A percentile compares a stretch with the other conserved stretches of the same genome.
Evolutionary conservation across 2,888 invertebrate genomes (phyloP).

Genomic region (Aphelenchoides bicaudatus): DNA sequence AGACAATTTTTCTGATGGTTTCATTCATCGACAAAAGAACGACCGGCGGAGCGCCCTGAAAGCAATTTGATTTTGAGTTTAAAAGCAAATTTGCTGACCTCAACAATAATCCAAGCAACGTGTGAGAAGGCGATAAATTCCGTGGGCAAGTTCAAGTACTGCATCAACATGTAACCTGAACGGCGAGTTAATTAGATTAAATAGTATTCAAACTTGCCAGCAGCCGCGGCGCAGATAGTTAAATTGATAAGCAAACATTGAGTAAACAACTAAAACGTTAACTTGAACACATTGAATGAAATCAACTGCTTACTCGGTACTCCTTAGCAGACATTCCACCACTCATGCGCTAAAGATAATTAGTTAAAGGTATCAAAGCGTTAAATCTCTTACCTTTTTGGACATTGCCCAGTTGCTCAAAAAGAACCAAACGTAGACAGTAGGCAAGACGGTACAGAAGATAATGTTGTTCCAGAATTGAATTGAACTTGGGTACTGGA

Average conservation of each 20-base stretch:
- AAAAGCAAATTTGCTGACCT: too few relatives aligned
- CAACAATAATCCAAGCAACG: slow-evolving; percentile 10
- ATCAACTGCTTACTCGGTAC: too few relatives aligned
- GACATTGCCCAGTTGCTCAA: slow-evolving; percentile 1
- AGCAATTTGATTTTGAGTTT: too few relatives aligned
- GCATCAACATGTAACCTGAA: slow-evolving; percentile 9
- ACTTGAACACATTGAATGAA: too few relatives aligned
- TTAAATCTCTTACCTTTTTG: too few relatives aligned
- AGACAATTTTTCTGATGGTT: slow-evolving; percentile 5
- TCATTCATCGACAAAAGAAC: slow-evolving; percentile 6
- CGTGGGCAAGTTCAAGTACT: slow-evolving; percentile 1
- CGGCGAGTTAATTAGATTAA: too few relatives aligned
- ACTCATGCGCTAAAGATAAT: too few relatives aligned
- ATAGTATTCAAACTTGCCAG: too few relatives aligned
- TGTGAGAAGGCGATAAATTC: slow-evolving; percentile 9
- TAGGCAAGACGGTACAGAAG: slow-evolving; percentile 11
- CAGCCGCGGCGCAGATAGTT: slow-evolving; percentile 4
- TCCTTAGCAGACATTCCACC: slow-evolving; percentile 8
- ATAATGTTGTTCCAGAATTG: slow-evolving; percentile 14
- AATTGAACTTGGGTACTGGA: slow-evolving; percentile 7
- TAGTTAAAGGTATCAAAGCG: too few relatives aligned
- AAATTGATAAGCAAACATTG: slow-evolving; percentile 13
- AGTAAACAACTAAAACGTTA: slow-evolving; percentile 11
- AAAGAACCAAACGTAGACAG: slow-evolving; percentile 12
- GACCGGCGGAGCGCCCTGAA: slow-evolving; percentile 10